Conservation (phyloP, 2,113 vertebrate species). For the Spea multiplicata region DNA sequence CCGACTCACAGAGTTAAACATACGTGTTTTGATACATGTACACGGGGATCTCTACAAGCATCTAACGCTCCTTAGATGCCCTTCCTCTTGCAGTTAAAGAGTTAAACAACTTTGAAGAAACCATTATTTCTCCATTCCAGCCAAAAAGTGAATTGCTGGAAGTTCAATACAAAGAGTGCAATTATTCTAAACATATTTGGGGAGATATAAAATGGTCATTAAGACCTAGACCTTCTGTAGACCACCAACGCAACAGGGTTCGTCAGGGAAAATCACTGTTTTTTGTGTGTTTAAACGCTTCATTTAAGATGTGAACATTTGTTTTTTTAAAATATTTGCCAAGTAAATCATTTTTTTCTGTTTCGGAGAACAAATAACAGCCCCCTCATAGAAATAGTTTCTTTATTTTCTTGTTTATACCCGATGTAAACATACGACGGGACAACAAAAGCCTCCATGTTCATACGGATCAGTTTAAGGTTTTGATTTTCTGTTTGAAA, state of each 20-base stretch:
- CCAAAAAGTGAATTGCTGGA: background rate
- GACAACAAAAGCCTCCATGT: constrained; percentile 45
- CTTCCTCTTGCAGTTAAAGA: no score
- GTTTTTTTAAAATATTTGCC: constrained; percentile 45
- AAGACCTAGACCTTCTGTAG: constrained; percentile 51
- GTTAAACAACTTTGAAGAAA: no score
- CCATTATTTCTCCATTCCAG: no score
- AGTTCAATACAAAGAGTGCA: constrained; percentile 17
- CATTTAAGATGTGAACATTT: background rate
- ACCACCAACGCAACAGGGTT: constrained; percentile 60
- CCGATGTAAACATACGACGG: constrained; percentile 48
- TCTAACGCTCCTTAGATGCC: no score
- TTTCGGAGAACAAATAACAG: constrained; percentile 55
- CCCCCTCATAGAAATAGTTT: constrained; percentile 48
- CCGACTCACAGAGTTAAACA: no score
- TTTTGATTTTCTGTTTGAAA: constrained; percentile 52
- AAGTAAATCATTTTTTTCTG: constrained; percentile 37
- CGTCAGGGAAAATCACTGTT: background rate
- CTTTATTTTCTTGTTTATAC: constrained; percentile 52
- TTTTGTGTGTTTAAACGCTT: background rate
- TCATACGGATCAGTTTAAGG: constrained; percentile 52
- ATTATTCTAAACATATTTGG: constrained; percentile 51
- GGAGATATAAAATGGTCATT: constrained; percentile 52
- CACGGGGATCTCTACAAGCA: no score
- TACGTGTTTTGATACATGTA: no score